Evolutionary conservation across 2,113 vertebrate species (phyloP), one percentile per base, ranked within the genome.

Genomic region (Rhabdornis inornatus): DNA sequence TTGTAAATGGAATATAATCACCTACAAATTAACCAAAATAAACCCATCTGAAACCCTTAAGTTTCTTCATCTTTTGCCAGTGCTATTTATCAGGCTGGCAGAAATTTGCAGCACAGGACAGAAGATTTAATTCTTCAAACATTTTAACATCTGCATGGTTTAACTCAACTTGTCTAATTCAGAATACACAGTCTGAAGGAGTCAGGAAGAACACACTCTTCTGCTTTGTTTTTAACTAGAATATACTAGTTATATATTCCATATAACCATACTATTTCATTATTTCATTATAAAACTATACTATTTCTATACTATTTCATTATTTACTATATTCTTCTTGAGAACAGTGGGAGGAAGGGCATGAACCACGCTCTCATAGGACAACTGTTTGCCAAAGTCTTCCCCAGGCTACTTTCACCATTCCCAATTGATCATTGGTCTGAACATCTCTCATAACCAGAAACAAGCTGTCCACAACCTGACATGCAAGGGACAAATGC

Each of bases 41-140:
- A 22, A 0, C 0, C 2, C 2, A 35, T 10, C 8, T 0, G 1
- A 68, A 57, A 8, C 14, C 17, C 18, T 3, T 2, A 6, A 53
- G 7, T 27, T 91, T 56, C 28, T 76, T 71, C 12, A 28, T 40
- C 28, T 79, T 96, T 72, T 45, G 22, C 50, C 16, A 79, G 18
- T 1, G 3, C 13, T 20, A 40, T 45, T 72, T 20, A 72, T 37
- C 42, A 84, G 30, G 33, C 15, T 59, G 9, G 49, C 16, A 61
- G 49, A 61, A 21, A 59, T 15, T 4, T 13, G 28, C 6, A 59
- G 13, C 50, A 64, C 13, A 30, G 12, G 16, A 79, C 16, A 82
- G 35, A 64, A 79, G 85, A 82, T 8, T 45, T 44, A 28, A 28
- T 30, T 60, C 35, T 83, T 69, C 30, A 49, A 79, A 55, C 7